Percentiles rank a stretch among this genome's conserved stretches.
phyloP scores from a whole-genome alignment of 2,797 vertebrate species.

The Xerus rutilus region DNA sequence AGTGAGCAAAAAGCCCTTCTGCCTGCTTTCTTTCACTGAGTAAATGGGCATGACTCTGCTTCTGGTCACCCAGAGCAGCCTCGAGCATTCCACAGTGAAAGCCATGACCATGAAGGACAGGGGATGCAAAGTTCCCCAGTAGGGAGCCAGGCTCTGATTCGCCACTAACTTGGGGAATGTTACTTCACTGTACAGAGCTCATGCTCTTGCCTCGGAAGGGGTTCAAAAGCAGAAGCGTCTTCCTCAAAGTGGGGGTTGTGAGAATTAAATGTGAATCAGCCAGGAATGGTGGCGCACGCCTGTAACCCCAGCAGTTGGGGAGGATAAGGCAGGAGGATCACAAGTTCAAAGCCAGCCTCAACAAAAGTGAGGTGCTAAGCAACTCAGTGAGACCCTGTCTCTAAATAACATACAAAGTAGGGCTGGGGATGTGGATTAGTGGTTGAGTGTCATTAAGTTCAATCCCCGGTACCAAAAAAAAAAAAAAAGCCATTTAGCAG shows the following conservation, averaged over 20 bases:
- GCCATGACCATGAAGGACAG: neutral
- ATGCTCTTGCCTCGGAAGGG: neutral
- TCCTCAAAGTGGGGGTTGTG: neutral
- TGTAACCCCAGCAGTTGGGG: too few relatives aligned
- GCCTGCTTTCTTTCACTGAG: neutral
- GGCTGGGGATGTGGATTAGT: too few relatives aligned
- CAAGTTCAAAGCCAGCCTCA: too few relatives aligned
- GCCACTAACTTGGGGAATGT: neutral
- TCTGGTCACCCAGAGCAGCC: neutral
- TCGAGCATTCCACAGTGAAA: rapidly evolving
- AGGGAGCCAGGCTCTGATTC: neutral
- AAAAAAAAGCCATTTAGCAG: neutral
- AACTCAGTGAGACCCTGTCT: too few relatives aligned
- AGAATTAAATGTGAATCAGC: neutral
- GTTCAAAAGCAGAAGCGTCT: neutral
- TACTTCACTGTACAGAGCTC: neutral
- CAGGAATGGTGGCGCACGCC: too few relatives aligned
- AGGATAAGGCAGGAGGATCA: too few relatives aligned
- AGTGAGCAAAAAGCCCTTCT: neutral
- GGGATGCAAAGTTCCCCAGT: neutral
- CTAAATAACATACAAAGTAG: too few relatives aligned
- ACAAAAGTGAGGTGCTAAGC: too few relatives aligned
- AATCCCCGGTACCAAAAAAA: too few relatives aligned
- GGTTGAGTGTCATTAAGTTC: too few relatives aligned
- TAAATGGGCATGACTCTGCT: neutral